phyloP scores from a whole-genome alignment of 2,797 vertebrate species.

The Leptatherina wallacei region DNA sequence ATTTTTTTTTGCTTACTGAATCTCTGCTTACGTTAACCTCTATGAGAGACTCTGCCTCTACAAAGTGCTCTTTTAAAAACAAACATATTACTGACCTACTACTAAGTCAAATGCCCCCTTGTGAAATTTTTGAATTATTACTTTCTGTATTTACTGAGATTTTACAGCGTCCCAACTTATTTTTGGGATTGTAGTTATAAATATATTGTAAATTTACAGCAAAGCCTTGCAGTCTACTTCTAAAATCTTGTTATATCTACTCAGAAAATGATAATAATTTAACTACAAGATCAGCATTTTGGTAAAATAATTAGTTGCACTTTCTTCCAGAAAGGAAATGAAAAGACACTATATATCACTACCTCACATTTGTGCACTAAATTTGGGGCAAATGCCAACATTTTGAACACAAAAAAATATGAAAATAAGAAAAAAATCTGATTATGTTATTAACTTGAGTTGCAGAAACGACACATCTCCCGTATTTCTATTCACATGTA shows the following conservation, averaged over 20 bases:
- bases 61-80: no score
- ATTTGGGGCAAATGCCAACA: background rate
- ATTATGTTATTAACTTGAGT: background rate
- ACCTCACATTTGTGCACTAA: background rate
- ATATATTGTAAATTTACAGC: background rate
- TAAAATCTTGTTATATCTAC: background rate
- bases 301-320: background rate
- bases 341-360: background rate
- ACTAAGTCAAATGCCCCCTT: no score
- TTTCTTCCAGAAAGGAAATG: background rate
- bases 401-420: background rate
- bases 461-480: background rate
- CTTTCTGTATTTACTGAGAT: no score
- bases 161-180: no score
- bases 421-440: background rate
- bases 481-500: background rate
- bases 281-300: background rate
- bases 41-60: no score
- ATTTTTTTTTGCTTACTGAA: no score
- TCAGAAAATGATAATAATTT: background rate
- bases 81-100: no score
- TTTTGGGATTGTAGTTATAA: background rate
- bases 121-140: background rate
- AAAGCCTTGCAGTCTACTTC: background rate
- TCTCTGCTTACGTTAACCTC: no score